A percentile compares a stretch with the other conserved stretches of the same genome.
Conservation (phyloP, 1,140 invertebrate species). For the Lordiphosa stackelbergi region DNA sequence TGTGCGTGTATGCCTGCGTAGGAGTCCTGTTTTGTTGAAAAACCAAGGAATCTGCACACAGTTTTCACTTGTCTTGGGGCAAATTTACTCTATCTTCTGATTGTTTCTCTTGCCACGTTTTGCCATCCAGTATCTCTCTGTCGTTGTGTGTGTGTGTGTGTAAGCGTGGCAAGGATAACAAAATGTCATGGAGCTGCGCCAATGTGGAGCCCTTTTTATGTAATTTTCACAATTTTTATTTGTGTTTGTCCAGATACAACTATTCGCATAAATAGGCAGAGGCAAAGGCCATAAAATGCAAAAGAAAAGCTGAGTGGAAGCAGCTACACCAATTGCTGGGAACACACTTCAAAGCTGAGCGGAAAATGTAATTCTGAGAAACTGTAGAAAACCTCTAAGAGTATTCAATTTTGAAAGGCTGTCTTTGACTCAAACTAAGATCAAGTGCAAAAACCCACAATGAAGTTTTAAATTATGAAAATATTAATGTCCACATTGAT, state of each 20-base stretch:
- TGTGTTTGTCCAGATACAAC: slow-evolving; percentile 29
- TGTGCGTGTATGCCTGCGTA: slow-evolving; percentile 50
- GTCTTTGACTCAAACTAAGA: too few relatives aligned
- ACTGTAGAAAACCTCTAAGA: too few relatives aligned
- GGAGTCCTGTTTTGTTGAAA: slow-evolving; percentile 39
- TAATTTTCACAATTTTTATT: slow-evolving; percentile 64
- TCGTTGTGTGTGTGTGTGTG: slow-evolving; percentile 10
- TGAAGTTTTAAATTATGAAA: too few relatives aligned
- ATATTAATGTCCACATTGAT: too few relatives aligned
- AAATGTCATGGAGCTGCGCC: slow-evolving; percentile 60
- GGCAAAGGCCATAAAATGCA: slow-evolving; percentile 35
- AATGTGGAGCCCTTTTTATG: slow-evolving; percentile 71
- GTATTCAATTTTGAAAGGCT: too few relatives aligned
- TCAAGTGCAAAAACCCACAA: too few relatives aligned
- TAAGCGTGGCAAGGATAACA: slow-evolving; percentile 46
- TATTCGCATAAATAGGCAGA: slow-evolving; percentile 38
- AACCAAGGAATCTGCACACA: slow-evolving; percentile 53
- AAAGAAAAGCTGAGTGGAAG: slow-evolving; percentile 6
- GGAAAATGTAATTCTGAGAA: too few relatives aligned
- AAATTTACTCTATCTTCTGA: slow-evolving; percentile 40
- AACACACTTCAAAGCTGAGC: too few relatives aligned
- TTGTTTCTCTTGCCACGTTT: slow-evolving; percentile 20
- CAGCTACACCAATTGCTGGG: not conserved
- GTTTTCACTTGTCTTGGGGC: slow-evolving; percentile 51
- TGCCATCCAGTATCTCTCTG: not conserved